These are phyloP conservation scores for Peromyscus californicus DNA, from an alignment of 2,113 vertebrate species.

Conservation along the genomic window DNA sequence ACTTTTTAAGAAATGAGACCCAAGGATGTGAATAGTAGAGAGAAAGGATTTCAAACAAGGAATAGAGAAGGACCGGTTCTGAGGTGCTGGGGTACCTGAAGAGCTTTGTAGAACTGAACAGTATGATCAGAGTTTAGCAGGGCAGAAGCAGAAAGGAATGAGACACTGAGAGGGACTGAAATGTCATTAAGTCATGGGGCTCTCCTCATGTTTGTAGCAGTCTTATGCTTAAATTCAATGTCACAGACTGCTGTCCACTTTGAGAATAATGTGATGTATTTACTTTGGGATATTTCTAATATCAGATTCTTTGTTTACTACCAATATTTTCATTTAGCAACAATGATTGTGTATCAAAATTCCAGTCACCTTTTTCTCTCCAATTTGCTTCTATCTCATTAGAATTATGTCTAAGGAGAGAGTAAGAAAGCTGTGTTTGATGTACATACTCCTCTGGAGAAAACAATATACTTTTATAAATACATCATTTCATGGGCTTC, in stretches of 20 bases:
- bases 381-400: slow-evolving; percentile 53
- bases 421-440: neutral
- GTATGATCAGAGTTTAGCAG: neutral
- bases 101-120: neutral
- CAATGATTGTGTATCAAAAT: neutral
- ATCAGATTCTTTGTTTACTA: neutral
- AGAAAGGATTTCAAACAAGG: neutral
- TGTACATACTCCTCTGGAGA: neutral
- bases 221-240: neutral
- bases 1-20: neutral
- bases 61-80: neutral
- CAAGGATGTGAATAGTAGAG: neutral
- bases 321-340: slow-evolving; percentile 35
- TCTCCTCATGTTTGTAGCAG: too few relatives aligned
- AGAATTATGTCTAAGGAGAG: neutral
- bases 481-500: neutral
- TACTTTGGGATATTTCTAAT: neutral
- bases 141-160: neutral
- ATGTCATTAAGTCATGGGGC: too few relatives aligned
- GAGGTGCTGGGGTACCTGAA: neutral
- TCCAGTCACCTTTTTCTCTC: neutral
- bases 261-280: neutral
- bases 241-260: neutral
- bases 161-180: neutral
- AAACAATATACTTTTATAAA: neutral